These are phyloP conservation scores for Baryphthengus martii DNA, from an alignment of 2,113 vertebrate species.

Conservation along the genomic window DNA sequence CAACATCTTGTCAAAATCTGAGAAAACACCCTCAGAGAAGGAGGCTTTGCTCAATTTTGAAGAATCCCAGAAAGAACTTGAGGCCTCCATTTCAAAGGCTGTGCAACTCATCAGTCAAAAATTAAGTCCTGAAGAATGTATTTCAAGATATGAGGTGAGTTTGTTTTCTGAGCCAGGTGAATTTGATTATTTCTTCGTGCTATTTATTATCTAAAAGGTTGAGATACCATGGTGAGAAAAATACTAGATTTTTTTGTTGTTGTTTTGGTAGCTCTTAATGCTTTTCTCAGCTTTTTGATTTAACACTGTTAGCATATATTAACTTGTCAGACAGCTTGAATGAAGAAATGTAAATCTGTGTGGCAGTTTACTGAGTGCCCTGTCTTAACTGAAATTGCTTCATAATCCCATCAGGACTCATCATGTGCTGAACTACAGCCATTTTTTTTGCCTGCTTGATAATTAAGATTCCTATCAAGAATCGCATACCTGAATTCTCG, in stretches of 20 bases:
- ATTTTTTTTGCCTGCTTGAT: not conserved
- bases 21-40: not conserved
- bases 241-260: not conserved
- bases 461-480: not conserved
- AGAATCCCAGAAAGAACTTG: conserved; percentile 64
- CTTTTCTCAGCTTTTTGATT: not conserved
- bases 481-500: not conserved
- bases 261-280: not conserved
- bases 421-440: not conserved
- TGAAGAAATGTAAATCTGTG: not conserved
- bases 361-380: not conserved
- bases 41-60: conserved; percentile 62
- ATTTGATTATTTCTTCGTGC: not conserved
- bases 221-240: not conserved
- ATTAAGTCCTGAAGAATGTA: conserved; percentile 13
- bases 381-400: not conserved
- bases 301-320: not conserved
- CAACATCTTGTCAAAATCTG: not conserved
- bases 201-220: not conserved
- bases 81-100: conserved; percentile 62
- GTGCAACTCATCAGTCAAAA: conserved; percentile 59
- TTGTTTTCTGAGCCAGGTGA: not conserved
- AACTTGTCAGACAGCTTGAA: not conserved
- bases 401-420: not conserved
- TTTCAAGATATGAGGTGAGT: conserved; percentile 73